A percentile compares a stretch with the other conserved stretches of the same genome.
phyloP scores from a whole-genome alignment of 2,113 vertebrate genomes.

The Rhinichthys klamathensis region DNA sequence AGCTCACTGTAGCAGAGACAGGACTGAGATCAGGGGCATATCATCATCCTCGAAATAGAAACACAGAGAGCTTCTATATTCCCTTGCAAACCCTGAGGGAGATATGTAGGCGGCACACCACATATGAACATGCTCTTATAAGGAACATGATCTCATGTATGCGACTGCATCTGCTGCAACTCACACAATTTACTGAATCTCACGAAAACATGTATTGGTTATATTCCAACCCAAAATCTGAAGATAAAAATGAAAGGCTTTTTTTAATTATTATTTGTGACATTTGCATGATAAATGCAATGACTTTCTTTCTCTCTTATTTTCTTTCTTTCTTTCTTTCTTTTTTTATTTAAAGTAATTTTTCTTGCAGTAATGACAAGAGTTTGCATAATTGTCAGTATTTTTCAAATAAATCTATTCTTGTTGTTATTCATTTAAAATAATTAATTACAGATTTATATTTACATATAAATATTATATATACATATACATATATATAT shows the following conservation, averaged over 20 bases:
- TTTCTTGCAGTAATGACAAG: background rate
- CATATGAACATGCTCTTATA: background rate
- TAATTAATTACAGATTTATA: too few species aligned
- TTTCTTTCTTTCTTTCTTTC: background rate
- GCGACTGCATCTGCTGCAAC: background rate
- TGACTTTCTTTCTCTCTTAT: too few species aligned
- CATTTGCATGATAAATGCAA: too few species aligned
- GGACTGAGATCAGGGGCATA: background rate
- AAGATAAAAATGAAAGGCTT: too few species aligned
- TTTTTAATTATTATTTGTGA: too few species aligned
- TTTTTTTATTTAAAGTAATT: background rate
- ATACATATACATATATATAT: too few species aligned
- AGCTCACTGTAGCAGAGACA: background rate
- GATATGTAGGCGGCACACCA: background rate
- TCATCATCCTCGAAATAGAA: slow-evolving; percentile 13
- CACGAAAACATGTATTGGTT: too few species aligned
- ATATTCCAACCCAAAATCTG: too few species aligned
- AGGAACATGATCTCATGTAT: background rate
- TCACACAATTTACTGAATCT: background rate
- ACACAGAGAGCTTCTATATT: background rate
- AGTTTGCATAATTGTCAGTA: background rate
- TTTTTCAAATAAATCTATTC: background rate
- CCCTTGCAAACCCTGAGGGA: slow-evolving; percentile 5
- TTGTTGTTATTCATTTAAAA: background rate
- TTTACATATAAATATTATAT: background rate